These are phyloP conservation scores for Adoxophyes honmai DNA, from an alignment of 1,140 invertebrate genomes.

Conservation along the genomic window DNA sequence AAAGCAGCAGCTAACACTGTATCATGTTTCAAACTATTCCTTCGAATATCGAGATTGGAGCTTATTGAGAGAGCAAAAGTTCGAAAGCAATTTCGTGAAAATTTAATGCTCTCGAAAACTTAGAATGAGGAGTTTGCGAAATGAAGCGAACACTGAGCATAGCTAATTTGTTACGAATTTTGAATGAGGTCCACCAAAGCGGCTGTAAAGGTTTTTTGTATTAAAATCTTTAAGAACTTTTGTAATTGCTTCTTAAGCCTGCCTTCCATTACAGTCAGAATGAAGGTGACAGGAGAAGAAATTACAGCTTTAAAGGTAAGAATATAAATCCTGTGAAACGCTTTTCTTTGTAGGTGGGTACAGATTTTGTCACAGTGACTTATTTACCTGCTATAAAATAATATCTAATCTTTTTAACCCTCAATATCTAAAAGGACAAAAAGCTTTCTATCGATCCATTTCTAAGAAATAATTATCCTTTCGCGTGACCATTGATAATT, in stretches of 20 bases:
- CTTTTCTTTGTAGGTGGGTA: not conserved
- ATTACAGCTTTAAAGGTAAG: constrained; percentile 10
- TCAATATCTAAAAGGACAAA: too few species aligned
- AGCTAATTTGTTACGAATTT: constrained; percentile 64
- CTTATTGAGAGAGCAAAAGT: constrained; percentile 66
- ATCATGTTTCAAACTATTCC: constrained; percentile 53
- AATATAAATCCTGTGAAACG: constrained; percentile 3
- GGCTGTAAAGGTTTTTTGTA: constrained; percentile 14
- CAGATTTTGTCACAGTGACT: not conserved
- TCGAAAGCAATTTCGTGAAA: constrained; percentile 69
- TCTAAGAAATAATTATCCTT: not conserved
- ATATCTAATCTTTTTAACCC: too few species aligned
- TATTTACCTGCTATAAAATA: not conserved
- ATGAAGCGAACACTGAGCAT: constrained; percentile 59
- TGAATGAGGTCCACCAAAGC: constrained; percentile 40
- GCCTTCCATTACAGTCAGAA: constrained; percentile 16
- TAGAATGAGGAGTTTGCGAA: constrained; percentile 66
- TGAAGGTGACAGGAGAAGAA: constrained; percentile 18
- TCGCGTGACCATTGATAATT: not conserved
- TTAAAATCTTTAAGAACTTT: constrained; percentile 16
- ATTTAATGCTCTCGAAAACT: constrained; percentile 65
- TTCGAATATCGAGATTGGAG: constrained; percentile 58
- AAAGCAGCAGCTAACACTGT: constrained; percentile 49
- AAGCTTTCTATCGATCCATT: too few species aligned
- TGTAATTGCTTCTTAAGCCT: constrained; percentile 14